phyloP scores from a whole-genome alignment of 2,113 vertebrate species.

The Micronycteris hirsuta region DNA sequence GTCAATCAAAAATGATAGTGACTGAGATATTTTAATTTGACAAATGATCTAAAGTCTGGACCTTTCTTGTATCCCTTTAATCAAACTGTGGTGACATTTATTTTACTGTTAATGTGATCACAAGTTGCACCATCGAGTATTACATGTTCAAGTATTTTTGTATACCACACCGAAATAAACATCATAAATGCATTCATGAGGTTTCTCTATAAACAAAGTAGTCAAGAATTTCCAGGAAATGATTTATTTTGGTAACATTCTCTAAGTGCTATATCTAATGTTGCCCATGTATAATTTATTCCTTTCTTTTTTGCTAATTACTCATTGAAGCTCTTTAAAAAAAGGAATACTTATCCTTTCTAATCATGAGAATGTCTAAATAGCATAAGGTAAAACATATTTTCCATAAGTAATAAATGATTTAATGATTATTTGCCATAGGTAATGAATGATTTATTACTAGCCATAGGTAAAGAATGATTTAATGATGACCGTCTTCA shows the following conservation, averaged over 20 bases:
- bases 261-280: not conserved
- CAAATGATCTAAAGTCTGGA: not conserved
- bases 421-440: not conserved
- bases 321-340: not conserved
- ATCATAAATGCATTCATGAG: not conserved
- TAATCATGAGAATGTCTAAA: not conserved
- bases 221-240: not conserved
- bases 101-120: not conserved
- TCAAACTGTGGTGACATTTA: not conserved
- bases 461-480: not conserved
- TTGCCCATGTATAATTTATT: not conserved
- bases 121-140: not conserved
- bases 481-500: not conserved
- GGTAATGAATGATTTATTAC: not conserved
- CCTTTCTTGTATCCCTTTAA: not conserved
- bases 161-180: not conserved
- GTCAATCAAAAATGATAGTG: not conserved
- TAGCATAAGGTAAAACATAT: not conserved
- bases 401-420: not conserved
- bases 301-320: not conserved
- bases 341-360: not conserved
- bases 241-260: conserved; percentile 19
- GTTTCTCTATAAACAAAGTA: not conserved
- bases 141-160: not conserved
- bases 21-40: not conserved